Evolutionary conservation across 2,797 vertebrate species (phyloP), one percentile per base, ranked within the genome.

Genomic region (Propithecus perrieri): DNA sequence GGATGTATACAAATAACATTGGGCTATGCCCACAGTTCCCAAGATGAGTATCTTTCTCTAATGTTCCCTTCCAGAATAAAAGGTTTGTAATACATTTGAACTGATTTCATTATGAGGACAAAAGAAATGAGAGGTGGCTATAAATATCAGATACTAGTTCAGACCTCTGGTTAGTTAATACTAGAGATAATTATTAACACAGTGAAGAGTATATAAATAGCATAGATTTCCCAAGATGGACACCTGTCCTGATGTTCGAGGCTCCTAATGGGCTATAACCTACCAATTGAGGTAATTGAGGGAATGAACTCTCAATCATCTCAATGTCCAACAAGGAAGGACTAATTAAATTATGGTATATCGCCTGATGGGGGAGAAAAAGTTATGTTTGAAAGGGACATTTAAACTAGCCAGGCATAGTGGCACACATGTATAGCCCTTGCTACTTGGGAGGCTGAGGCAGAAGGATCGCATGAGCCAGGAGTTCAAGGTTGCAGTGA

Each of bases 181-280:
- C 46, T 41, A 90, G 48, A 96, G 63, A 84, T 75, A 35, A 95
- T 79, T 59, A 85, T 74, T 74, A 97, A 94, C 81, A 88, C 38
- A 94, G 74, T 26, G 41, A 76, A 74, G 7, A 59, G 72, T 53
- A 50, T 33, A 85, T 63, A 76, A 78, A 89, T 46, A 85, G n/a
- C 41, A 92, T 0, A 80, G 59, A 93, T 41, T 85, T 79, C 67
- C 80, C n/a, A 55, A 92, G 75, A 75, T 17, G 89, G 91, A 88
- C 2, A n/a, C 7, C 5, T 59, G 18, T 28, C 41, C 78, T 63
- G 35, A 48, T 46, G 0, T 43, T 71, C 59, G 12, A 76, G 57
- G 24, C 61, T 84, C 92, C 74, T 86, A 41, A 59, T 10, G 65
- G 41, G 30, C 4, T 71, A 35, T 22, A 35, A 14, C 28, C 61